Conservation (phyloP, 1,140 invertebrate species). For the Aphis craccivora region DNA sequence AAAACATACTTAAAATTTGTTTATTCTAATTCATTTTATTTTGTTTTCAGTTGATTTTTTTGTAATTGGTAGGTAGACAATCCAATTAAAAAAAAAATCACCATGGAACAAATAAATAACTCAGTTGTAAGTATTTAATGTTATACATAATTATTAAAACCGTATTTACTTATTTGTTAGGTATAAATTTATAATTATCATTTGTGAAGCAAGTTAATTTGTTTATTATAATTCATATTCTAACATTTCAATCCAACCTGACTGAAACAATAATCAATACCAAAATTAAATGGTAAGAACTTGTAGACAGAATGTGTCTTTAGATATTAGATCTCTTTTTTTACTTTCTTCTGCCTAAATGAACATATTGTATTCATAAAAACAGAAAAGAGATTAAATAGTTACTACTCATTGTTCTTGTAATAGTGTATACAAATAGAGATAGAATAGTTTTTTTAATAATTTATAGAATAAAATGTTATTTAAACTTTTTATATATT, state of each 20-base stretch:
- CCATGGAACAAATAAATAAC: not conserved
- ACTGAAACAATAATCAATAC: too few species aligned
- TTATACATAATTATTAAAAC: not conserved
- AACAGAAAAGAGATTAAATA: too few species aligned
- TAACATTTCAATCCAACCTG: too few species aligned
- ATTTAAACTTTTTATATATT: not conserved
- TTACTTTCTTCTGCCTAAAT: too few species aligned
- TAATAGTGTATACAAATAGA: not conserved
- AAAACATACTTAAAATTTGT: not conserved
- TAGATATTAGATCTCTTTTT: too few species aligned
- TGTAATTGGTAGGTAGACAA: not conserved
- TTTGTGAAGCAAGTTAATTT: too few species aligned
- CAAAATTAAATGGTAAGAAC: too few species aligned
- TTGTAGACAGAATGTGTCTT: too few species aligned
- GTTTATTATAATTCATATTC: too few species aligned
- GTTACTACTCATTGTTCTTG: not conserved
- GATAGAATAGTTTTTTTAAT: not conserved
- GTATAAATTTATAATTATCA: too few species aligned
- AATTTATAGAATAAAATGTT: not conserved
- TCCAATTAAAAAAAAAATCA: not conserved
- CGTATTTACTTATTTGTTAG: too few species aligned
- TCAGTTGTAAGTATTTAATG: not conserved
- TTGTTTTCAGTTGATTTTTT: slow-evolving; percentile 1
- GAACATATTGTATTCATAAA: too few species aligned
- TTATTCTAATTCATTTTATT: not conserved